phyloP scores from a whole-genome alignment of 2,888 invertebrate species.

The Oligia latruncula region DNA sequence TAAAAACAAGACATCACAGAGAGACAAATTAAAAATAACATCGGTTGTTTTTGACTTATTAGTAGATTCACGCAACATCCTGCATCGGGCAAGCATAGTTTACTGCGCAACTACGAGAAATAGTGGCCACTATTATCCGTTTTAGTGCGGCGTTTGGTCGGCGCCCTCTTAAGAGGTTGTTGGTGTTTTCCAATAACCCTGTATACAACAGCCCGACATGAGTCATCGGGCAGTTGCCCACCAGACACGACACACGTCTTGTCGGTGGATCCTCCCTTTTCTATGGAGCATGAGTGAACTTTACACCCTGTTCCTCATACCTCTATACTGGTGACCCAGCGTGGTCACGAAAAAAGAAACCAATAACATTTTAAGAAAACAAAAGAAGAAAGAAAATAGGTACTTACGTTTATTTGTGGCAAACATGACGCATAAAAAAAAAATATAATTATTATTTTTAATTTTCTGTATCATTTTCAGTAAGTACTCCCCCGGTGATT shows the following conservation, averaged over 20 bases:
- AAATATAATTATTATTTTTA: no score
- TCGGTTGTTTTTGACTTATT: background rate
- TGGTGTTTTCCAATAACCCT: no score
- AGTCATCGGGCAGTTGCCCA: background rate
- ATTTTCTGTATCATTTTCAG: constrained; percentile 66
- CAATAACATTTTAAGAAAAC: background rate
- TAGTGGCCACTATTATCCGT: no score
- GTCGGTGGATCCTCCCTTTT: background rate
- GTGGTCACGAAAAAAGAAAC: no score
- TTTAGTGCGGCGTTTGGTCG: no score
- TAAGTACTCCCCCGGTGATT: constrained; percentile 78
- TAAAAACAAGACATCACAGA: background rate
- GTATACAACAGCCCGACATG: background rate
- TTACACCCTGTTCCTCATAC: background rate
- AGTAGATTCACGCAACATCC: background rate
- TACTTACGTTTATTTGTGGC: no score
- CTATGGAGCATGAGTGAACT: background rate
- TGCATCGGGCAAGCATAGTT: background rate
- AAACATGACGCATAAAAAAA: no score
- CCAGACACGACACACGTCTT: background rate
- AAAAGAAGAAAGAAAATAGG: no score
- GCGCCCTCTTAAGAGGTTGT: no score
- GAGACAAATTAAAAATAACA: background rate
- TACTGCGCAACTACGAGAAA: background rate
- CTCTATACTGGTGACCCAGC: no score